Evolutionary conservation across 1,140 invertebrate genomes (phyloP).

Genomic region (Campoletis sonorensis): DNA sequence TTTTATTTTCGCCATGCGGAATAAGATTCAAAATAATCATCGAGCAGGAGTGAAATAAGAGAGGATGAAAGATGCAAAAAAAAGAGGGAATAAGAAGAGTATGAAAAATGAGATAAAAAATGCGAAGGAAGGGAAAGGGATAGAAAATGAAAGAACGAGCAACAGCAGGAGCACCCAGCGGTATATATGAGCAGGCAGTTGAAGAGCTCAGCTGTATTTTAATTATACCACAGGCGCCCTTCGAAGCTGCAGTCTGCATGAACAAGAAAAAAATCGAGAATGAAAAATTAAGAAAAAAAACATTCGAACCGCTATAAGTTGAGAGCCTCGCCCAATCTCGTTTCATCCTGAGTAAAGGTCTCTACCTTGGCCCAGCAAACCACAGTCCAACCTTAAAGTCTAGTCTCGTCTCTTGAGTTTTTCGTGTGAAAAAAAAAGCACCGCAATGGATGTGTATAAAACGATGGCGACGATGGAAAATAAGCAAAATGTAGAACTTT

Average conservation of each 20-base stretch:
- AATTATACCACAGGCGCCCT: conserved; percentile 69
- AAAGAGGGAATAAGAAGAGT: conserved; percentile 46
- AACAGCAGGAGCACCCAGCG: conserved; percentile 41
- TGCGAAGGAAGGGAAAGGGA: conserved; percentile 34
- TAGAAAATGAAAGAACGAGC: conserved; percentile 49
- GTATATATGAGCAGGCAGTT: conserved; percentile 60
- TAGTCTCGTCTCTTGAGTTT: neutral
- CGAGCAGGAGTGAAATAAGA: conserved; percentile 28
- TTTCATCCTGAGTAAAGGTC: conserved; percentile 40
- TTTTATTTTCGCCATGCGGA: neutral
- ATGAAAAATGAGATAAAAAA: conserved; percentile 42
- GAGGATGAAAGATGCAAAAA: conserved; percentile 8
- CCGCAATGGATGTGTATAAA: conserved; percentile 68
- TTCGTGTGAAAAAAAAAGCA: conserved; percentile 29
- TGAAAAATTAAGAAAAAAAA: neutral
- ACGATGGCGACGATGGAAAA: conserved; percentile 59
- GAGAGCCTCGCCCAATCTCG: conserved; percentile 64
- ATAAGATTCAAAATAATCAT: conserved; percentile 54
- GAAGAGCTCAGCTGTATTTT: conserved; percentile 74
- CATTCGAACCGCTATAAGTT: neutral
- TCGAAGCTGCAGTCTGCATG: conserved; percentile 26
- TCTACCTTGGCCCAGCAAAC: conserved; percentile 20
- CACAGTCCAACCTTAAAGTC: conserved; percentile 56
- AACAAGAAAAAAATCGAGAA: conserved; percentile 3
- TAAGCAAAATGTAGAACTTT: conserved; percentile 45